phyloP scores from a whole-genome alignment of 2,888 invertebrate genomes.

The Tanaodytes sp. region DNA sequence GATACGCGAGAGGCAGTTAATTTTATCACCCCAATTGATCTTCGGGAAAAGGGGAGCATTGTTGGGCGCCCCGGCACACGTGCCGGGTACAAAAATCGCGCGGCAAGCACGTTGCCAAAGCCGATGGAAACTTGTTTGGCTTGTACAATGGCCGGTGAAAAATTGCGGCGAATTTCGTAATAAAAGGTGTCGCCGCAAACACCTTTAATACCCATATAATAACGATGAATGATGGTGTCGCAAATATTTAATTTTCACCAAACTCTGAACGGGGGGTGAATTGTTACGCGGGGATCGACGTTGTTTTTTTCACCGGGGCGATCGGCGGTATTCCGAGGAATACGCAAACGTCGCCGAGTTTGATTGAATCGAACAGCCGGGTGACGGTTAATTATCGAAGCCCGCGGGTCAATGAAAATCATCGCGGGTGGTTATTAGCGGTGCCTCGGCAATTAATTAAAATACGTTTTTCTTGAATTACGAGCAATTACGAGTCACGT shows the following conservation, averaged over 20 bases:
- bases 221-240: no score
- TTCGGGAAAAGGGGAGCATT: constrained; percentile 26
- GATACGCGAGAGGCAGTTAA: constrained; percentile 34
- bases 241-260: no score
- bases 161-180: constrained; percentile 33
- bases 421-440: constrained; percentile 28
- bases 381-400: constrained; percentile 29
- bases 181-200: constrained; percentile 9
- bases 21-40: constrained; percentile 43
- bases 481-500: constrained; percentile 21
- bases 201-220: no score
- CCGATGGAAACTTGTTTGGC: constrained; percentile 26
- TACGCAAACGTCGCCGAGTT: no score
- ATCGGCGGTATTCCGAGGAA: neutral
- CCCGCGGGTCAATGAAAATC: constrained; percentile 27
- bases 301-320: neutral
- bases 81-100: constrained; percentile 30
- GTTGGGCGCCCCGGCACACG: constrained; percentile 20
- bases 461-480: constrained; percentile 26
- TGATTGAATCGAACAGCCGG: constrained; percentile 20
- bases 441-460: constrained; percentile 36
- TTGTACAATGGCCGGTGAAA: constrained; percentile 23
- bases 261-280: no score
- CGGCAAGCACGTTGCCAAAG: constrained; percentile 30
- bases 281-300: neutral